Base-by-base conservation (phyloP, 2,113 vertebrate species). In the Nycticorax nycticorax region DNA sequence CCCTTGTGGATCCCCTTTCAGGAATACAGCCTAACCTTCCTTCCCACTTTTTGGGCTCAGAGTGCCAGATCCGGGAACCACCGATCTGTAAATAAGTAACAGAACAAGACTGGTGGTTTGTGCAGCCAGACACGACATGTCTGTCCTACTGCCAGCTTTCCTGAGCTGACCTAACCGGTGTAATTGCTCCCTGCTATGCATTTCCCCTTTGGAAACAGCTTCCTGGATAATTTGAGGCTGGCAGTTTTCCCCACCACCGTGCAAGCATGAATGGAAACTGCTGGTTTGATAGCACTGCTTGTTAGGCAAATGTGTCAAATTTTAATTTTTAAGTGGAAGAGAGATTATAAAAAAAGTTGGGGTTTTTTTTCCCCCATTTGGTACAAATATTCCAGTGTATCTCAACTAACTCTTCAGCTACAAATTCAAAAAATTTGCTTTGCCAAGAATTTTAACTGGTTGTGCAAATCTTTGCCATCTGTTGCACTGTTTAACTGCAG, bases 391-490 rank as follows among this genome's bases (percentile, higher is more conserved):
- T 93, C 91, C 85, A 63, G 28, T 4, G 8, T 66, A 76, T 84
- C 92, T 93, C 83, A 35, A 56, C 79, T 92, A 82, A 93, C 45
- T 82, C 88, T 81, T 69, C 85, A 92, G 43, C 39, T 68, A 95
- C 74, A 91, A 96, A 96, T 97, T 88, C 63, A 96, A 96, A 96
- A 96, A 92, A 93, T 28, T 69, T 96, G 74, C 92, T 92, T 93
- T 93, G 94, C 97, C 96, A 95, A 92, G 96, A 85, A 96, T 89
- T 85, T 92, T 95, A 82, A 94, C 96, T 81, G 78, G 88, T 94
- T 97, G 92, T 92, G 76, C 96, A 98, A 96, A 97, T 95, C 94
- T 95, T 95, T 80, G 79, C 98, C 97, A 98, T 97, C 97, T 98
- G 97, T 89, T 98, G 94, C 91, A 74, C 77, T 79, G 52, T 87